Evolutionary conservation across 2,888 invertebrate species (phyloP).

Genomic region (Galeruca laticollis): DNA sequence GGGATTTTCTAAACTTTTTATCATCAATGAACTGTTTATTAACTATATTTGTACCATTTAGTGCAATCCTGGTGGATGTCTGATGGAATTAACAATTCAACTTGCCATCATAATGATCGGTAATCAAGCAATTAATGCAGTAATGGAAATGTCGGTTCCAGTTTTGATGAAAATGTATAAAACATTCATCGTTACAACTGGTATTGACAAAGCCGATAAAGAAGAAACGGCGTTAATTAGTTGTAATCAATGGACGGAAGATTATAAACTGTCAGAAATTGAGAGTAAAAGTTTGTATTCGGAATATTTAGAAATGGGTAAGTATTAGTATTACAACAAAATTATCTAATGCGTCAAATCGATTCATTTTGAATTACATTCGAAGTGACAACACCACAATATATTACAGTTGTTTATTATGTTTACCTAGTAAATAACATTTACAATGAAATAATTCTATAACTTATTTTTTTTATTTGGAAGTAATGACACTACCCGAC

Average conservation of each 20-base stretch:
- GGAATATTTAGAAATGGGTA: slow-evolving; percentile 90
- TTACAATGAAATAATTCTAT: too few species aligned
- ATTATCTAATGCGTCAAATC: background rate
- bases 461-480: too few species aligned
- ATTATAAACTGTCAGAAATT: slow-evolving; percentile 76
- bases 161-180: slow-evolving; percentile 71
- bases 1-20: too few species aligned
- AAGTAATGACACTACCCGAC: too few species aligned
- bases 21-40: too few species aligned
- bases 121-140: slow-evolving; percentile 83
- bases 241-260: slow-evolving; percentile 80
- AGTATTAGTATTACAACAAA: slow-evolving; percentile 54
- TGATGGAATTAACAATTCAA: slow-evolving; percentile 88
- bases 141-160: slow-evolving; percentile 83
- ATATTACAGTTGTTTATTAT: too few species aligned
- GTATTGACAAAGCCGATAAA: slow-evolving; percentile 63
- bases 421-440: too few species aligned
- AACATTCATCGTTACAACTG: slow-evolving; percentile 66
- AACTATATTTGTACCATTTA: slow-evolving; percentile 57
- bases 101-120: slow-evolving; percentile 88
- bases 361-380: background rate
- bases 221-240: slow-evolving; percentile 66
- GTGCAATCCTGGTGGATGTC: slow-evolving; percentile 88
- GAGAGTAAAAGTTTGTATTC: slow-evolving; percentile 78
- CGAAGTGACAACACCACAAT: too few species aligned